Evolutionary conservation across 2,888 invertebrate genomes (phyloP).

Genomic region (Atrina japonica): DNA sequence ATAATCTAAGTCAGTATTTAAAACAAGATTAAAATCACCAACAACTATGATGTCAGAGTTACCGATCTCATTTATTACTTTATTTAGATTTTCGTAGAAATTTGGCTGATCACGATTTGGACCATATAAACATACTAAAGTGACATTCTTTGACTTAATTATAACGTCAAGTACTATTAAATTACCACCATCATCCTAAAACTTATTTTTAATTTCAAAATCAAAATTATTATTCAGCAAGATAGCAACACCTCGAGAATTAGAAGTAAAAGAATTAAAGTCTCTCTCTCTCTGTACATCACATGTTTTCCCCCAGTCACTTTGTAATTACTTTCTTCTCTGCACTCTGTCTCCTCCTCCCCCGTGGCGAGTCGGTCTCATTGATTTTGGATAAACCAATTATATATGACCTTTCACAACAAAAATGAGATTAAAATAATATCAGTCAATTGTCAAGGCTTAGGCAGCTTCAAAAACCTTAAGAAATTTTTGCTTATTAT

Average conservation of each 20-base stretch:
- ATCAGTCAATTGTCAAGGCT: no score
- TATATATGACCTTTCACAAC: no score
- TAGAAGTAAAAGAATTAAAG: conserved; percentile 29
- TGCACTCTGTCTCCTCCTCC: no score
- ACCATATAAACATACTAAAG: conserved; percentile 30
- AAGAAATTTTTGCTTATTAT: no score
- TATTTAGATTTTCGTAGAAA: conserved; percentile 15
- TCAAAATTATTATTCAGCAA: conserved; percentile 25
- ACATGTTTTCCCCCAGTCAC: no score
- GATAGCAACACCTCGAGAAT: conserved; percentile 25
- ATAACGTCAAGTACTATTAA: conserved; percentile 15
- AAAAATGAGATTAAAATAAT: no score
- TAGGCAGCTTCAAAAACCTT: no score
- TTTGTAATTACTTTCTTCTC: no score
- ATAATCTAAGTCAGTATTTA: not conserved
- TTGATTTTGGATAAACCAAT: no score
- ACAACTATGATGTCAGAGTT: not conserved
- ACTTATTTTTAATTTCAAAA: conserved; percentile 10
- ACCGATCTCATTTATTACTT: not conserved
- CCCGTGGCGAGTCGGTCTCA: no score
- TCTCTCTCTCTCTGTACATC: no score
- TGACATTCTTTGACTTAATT: conserved; percentile 12
- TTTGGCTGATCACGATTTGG: conserved; percentile 29
- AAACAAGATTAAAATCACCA: not conserved
- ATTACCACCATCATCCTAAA: conserved; percentile 8